Base-by-base conservation (phyloP, 2,888 invertebrate species). In the Pseudoips prasinana region DNA sequence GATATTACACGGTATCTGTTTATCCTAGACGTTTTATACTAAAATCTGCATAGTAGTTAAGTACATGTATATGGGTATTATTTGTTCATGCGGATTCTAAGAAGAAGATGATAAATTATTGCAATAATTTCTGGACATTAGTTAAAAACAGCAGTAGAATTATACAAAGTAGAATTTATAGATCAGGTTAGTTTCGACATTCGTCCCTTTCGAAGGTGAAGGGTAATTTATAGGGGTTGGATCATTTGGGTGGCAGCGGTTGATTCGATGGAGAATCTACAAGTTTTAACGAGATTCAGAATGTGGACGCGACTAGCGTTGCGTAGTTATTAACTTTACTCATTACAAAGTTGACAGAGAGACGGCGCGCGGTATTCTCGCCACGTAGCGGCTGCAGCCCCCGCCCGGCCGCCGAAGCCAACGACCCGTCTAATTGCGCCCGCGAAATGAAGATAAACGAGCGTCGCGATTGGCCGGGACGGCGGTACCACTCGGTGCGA, bases 401-500 rank as follows among this genome's bases (percentile, higher is more conserved):
- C 73, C 70, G 63, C 44, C 48, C 42, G 39, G 36, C 27, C 29
- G 35, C 78, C 81, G 87, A 89, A 89, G 86, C 88, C 92, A 90
- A 90, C 91, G 91, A 91, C 89, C 91, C 91, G 90, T 91, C 91
- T 92, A 92, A 92, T 92, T 92, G 91, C 88, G 90, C 88, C 89
- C 87, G 86, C 89, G 78, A 83, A 92, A 92, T 92, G 91, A 92
- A 92, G 92, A 92, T 90, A 90, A 91, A 92, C 91, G 92, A 91
- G 90, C 88, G 77, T 76, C 80, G 89, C 90, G 89, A 90, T 91
- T 87, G 91, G 90, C 75, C 85, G 83, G 86, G 91, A 88, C 89
- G 72, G 69, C 59, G 43, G 54, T 44, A 46, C 55, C 56, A 55
- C 59, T 65, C 58, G 76, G 67, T 60, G 59, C 77, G 76, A 74